Evolutionary conservation across 2,797 vertebrate genomes (phyloP), one percentile per base, ranked within the genome.

Genomic region (Cercopithecus neglectus): DNA sequence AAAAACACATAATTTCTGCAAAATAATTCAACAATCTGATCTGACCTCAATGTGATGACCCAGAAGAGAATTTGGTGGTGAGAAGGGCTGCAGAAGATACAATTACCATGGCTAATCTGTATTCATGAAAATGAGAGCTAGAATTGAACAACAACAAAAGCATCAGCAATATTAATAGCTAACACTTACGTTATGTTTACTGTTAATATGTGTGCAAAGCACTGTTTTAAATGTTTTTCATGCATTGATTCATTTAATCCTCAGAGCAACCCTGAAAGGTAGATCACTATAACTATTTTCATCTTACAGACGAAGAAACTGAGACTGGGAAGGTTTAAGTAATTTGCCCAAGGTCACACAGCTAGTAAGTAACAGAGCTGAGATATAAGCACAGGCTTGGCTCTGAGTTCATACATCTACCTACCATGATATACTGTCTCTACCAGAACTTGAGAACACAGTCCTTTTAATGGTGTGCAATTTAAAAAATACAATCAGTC

Each of bases 1-100:
- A 59, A 81, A 94, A 89, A 24, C 74, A 81, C 21, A 39, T 59
- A 72, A 92, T 95, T 94, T 80, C 93, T 79, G 59, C 46, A 94
- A 84, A 98, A 74, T 50, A 93, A 75, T 72, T 91, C 28, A 91
- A 76, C n/a, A 59, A 11, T 64, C 70, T 59, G 30, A 75, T 57
- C 22, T 59, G 61, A 89, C 44, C n/a, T 12, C 64, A 92, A 57
- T 2, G 36, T 59, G 22, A 85, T 91, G 50, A 30, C 46, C 48
- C 41, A 59, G 36, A 67, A 80, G 75, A 91, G 53, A 94, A 70
- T 72, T 5, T 8, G 24, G 8, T 74, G 48, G 41, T 81, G 28
- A 72, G 80, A 96, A 89, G 2, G 36, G 67, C 17, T n/a, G n/a
- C 39, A 64, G 33, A 92, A 64, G 70, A 94, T 8, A 50, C 26